Evolutionary conservation across 2,797 vertebrate species (phyloP), one percentile per base, ranked within the genome.

Genomic region (Phoebastria nigripes): DNA sequence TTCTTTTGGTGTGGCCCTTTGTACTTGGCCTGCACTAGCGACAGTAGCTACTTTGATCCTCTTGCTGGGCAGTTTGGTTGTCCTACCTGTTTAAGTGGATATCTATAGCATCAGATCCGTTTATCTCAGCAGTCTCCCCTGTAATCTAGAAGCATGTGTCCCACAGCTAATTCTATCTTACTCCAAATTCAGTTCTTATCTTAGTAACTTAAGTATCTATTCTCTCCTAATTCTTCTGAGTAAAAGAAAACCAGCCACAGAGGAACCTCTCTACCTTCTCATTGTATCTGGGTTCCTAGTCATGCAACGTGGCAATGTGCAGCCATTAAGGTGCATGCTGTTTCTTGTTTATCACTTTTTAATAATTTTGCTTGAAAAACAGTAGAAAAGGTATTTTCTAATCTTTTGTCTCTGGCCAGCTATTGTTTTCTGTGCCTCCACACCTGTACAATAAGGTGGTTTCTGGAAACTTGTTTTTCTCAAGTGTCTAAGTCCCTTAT

Each of bases 121-220:
- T 94, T 91, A 91, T 69, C 89, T 95, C 66, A 46, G 54, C 82
- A 81, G 69, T 52, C 29, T 94, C 24, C 39, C 39, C 39, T 69
- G 85, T 93, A 95, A 97, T 88, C 87, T 89, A 90, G 82, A 88
- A 83, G 54, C 93, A 79, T 13, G 59, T 51, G 72, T 86, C 56
- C 46, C 58, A 47, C 51, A 61, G 87, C 39, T 94, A 94, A 94
- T 81, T 88, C 91, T 91, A 6, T 81, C 58, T 88, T 96, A 89
- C 61, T 97, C 94, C 54, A 94, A 81, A 89, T 92, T 91, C 74
- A 47, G 42, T 71, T 91, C 94, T 94, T 87, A 77, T 66, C 89
- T 77, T 83, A 63, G 65, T 52, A 67, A 89, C 81, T 61, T 78
- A 91, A 93, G 72, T n/a, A 83, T 28, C 72, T 86, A 4, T 86